Evolutionary conservation across 2,113 vertebrate genomes (phyloP), one percentile per base, ranked within the genome.

Genomic region (zebrafish (Danio rerio)): DNA sequence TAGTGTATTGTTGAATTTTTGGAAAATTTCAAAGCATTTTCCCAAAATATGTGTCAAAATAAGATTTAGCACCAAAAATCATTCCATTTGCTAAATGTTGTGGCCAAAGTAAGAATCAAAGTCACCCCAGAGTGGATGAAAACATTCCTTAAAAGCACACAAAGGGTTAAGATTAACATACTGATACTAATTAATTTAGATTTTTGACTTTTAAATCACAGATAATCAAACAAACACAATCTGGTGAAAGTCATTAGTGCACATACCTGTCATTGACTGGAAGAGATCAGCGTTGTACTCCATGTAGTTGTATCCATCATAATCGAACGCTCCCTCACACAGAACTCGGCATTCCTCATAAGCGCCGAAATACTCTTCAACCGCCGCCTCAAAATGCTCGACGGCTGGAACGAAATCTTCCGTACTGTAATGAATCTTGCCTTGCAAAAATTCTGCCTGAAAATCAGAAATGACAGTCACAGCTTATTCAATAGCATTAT

Each of bases 271-370:
- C 83, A 97, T 92, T 72, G 96, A 93, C 89, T 98, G 97, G 89
- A 96, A 97, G 43, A 99, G 95, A 90, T 99, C 98, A 0, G 96
- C 96, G 0, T 91, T 96, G 93, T 99, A 99, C 47, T 99, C 98
- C 86, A 99, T 93, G 92, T 99, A 99, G 93, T 96, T 97, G 93
- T 99, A 98, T 8, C 98, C 98, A 0, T 99, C 97, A 0, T 98
- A 97, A 88, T 97, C 93, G 0, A 98, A 98, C 0, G 94, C 89
- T 0, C 97, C 97, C 82, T 99, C 98, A 0, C 98, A 99, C 63
- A 98, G 95, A 0, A 87, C 93, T 0, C 96, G 92, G 89, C 98
- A 99, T 84, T 97, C 96, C 0, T 86, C 5, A 0, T 98, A 88
- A 0, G 96, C 96, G 0, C 59, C 81, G 16, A 96, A 95, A 87